Evolutionary conservation across 2,888 invertebrate species (phyloP), one percentile per base, ranked within the genome.

Genomic region (Stenodera caucasica): DNA sequence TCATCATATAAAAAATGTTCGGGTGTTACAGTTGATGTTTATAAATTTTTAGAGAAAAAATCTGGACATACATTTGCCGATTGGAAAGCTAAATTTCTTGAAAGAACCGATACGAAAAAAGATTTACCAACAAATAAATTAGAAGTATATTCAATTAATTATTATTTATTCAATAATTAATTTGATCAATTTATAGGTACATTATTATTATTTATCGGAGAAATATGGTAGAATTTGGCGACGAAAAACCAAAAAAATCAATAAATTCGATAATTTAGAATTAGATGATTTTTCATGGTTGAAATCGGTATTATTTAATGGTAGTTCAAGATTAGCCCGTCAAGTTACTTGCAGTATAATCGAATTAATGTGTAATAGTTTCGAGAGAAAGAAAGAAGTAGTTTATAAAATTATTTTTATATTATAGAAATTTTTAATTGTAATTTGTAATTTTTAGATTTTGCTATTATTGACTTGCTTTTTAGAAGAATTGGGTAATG

Each of bases 331-430:
- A 54, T 86, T 94, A 65, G 94, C 95, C 0, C 86, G 97, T 23
- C 91, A 94, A 79, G 89, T 95, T 33, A 92, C 94, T 9, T 96
- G 96, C 72, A 91, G 90, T 75, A 90, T 96, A 82, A 86, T 96
- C 18, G 92, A 93, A 77, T 89, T 91, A 1, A 84, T 96, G 49
- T 93, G 94, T 71, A 86, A 84, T 68, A 86, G 84, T 49, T 85
- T 84, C 37, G 86, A 86, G 64, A 81, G 90, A 0, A 90, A 89
- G 72, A 86, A 88, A 68, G 87, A 88, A 14, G 35, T 35, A 14
- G 26, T 26, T 26, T 26, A 35, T 14, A 14, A 2, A 1, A 6
- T 45, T 9, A 29, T 52, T 52, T 49, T 26, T 18, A 35, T 30
- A 11, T 54, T 51, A 14, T 5, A 23, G 23, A 12, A 18, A 53